phyloP scores from a whole-genome alignment of 2,797 vertebrate genomes.

The Orientallactaga sibirica region DNA sequence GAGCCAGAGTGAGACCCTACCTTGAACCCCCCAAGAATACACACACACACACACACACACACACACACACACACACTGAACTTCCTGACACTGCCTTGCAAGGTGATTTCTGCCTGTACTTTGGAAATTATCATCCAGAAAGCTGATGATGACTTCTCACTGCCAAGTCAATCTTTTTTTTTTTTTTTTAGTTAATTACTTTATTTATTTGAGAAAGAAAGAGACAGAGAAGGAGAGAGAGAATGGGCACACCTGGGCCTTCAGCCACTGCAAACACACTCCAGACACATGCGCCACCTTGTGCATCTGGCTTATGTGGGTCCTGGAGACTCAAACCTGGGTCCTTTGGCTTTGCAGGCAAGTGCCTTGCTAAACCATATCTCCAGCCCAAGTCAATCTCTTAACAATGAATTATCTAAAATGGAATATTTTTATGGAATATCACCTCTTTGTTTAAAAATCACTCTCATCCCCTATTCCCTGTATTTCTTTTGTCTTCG shows the following conservation, averaged over 20 bases:
- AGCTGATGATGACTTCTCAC: not conserved
- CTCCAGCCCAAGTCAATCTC: not conserved
- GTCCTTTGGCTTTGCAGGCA: too few relatives aligned
- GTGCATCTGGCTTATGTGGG: too few relatives aligned
- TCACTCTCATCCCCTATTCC: not conserved
- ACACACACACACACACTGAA: not conserved
- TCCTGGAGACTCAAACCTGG: too few relatives aligned
- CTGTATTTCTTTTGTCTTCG: not conserved
- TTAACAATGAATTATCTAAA: not conserved
- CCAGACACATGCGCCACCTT: too few relatives aligned
- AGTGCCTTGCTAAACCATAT: too few relatives aligned
- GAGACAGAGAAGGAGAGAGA: too few relatives aligned
- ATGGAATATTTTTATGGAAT: not conserved
- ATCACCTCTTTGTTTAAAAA: not conserved
- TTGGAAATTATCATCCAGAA: constrained; percentile 32
- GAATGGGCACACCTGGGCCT: too few relatives aligned
- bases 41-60: not conserved
- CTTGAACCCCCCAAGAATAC: too few relatives aligned
- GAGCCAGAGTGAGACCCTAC: too few relatives aligned
- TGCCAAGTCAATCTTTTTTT: not conserved
- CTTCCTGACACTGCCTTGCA: not conserved
- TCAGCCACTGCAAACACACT: too few relatives aligned
- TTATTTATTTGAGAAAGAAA: too few relatives aligned
- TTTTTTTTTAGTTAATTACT: too few relatives aligned
- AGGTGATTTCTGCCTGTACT: not conserved